Percentiles rank a stretch among this genome's conserved stretches.
Conservation (phyloP, 2,888 invertebrate genomes). For the Drosophila mimetica region DNA sequence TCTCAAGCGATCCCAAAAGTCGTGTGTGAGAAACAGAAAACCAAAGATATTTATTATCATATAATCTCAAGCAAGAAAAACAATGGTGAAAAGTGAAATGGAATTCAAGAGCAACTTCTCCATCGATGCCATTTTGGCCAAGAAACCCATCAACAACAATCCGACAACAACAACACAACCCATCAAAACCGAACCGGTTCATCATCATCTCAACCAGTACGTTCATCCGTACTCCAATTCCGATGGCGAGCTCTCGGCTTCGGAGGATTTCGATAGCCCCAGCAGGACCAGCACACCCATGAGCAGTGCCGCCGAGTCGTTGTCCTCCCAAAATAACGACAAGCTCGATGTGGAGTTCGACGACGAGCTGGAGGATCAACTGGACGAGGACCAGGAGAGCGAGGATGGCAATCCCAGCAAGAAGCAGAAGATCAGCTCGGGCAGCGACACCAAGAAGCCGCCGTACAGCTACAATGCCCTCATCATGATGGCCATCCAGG, state of each 20-base stretch:
- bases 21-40: conserved; percentile 34
- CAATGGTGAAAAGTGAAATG: conserved; percentile 83
- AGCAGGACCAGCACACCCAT: conserved; percentile 83
- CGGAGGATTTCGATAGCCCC: conserved; percentile 81
- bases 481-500: conserved; percentile 99
- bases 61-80: conserved; percentile 32
- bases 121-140: conserved; percentile 91
- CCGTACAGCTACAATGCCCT: conserved; percentile 99
- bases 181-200: conserved; percentile 45
- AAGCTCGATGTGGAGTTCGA: conserved; percentile 62
- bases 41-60: conserved; percentile 15
- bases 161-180: conserved; percentile 30
- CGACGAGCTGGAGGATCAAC: conserved; percentile 64
- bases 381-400: conserved; percentile 64
- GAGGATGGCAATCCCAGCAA: conserved; percentile 68
- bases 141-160: conserved; percentile 78
- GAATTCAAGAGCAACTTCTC: conserved; percentile 90
- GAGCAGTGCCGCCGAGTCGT: conserved; percentile 82
- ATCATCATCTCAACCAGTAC: conserved; percentile 39
- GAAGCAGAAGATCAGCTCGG: conserved; percentile 56
- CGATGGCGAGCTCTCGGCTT: conserved; percentile 79
- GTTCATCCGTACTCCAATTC: conserved; percentile 64
- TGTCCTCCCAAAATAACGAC: conserved; percentile 68
- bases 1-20: conserved; percentile 38
- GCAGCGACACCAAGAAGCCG: conserved; percentile 91